Evolutionary conservation across 2,888 invertebrate species (phyloP), one percentile per base, ranked within the genome.

Genomic region (Ariolimax columbianus): DNA sequence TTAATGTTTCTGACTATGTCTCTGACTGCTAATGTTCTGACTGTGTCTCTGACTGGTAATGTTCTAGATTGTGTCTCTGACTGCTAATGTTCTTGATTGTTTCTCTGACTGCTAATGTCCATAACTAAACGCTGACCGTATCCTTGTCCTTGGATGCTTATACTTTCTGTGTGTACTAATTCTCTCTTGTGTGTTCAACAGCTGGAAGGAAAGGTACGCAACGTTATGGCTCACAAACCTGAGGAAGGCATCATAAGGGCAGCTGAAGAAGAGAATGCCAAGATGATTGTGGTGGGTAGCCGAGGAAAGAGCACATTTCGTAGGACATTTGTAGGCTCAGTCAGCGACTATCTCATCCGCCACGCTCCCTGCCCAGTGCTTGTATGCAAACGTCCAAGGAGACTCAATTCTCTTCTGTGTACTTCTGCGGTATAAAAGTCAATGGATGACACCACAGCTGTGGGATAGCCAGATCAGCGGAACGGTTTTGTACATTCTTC

Each of bases 321-420:
- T 30, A 36, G 87, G 23, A 84, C 85, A 40, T 78, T 87, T 77
- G 51, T 85, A 38, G 87, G 87, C 81, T 81, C 85, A 26, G 82
- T 87, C 73, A 87, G 87, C 73, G 85, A 85, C 33, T 87, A 87
- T 59, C 40, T 87, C 19, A 79, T 86, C 51, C 87, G 86, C 68
- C 87, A 87, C 55, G 85, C 87, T 9, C 81, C 72, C 66, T 80
- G 85, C 17, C 87, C 87, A 2, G 87, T 87, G 26, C 30, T 85
- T 26, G 85, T 87, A 19, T 87, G 87, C 79, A 78, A 63, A n/a
- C 78, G 78, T 19, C 77, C 59, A 4, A 43, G 68, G 66, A 66
- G 4, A 73, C 38, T 6, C 26, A n/a, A 40, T 19, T 66, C 78
- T 63, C n/a, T n/a, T 63, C 38, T 75, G 11, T 73, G 43, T n/a